Evolutionary conservation across 2,888 invertebrate species (phyloP), one percentile per base, ranked within the genome.

Genomic region (Cyclophora albipunctata): DNA sequence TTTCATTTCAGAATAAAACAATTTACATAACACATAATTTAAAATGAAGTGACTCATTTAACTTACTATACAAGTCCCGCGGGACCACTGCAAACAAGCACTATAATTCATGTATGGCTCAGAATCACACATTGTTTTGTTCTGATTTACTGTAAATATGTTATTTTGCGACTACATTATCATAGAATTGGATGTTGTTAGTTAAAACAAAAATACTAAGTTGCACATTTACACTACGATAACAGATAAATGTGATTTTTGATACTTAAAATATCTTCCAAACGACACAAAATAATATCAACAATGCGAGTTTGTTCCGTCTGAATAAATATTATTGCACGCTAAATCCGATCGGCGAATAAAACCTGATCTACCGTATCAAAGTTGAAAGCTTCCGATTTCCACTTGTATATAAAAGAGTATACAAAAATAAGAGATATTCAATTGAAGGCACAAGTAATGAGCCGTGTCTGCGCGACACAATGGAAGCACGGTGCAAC

Each of bases 1-100:
- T 86, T 85, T 83, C 80, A 82, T 86, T 81, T 82, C 76, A 79
- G 77, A 84, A 84, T 81, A 84, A 86, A 86, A 87, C 86, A 85
- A 84, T 86, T 81, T 84, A 86, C 84, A 81, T 86, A 87, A 86
- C 83, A 86, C 82, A 86, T 85, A 86, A 85, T 86, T 87, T 85
- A 86, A 81, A 75, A 75, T 83, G 81, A 82, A 81, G 75, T 87
- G 86, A 87, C 87, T 86, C 77, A 73, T 79, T 74, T 72, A 80
- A 75, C 70, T 73, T 79, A 84, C 84, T 85, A 83, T 86, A 85
- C 85, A 84, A 74, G 63, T 73, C 40, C 53, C 58, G 63, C 50
- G 45, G 50, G 56, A 55, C 62, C 52, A 58, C 64, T 62, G 53
- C 59, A 66, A 66, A 69, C 63, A 63, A 64, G 54, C 61, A 60